Evolutionary conservation across 2,888 invertebrate genomes (phyloP), one percentile per base, ranked within the genome.

Genomic region (Tridacna gigas): DNA sequence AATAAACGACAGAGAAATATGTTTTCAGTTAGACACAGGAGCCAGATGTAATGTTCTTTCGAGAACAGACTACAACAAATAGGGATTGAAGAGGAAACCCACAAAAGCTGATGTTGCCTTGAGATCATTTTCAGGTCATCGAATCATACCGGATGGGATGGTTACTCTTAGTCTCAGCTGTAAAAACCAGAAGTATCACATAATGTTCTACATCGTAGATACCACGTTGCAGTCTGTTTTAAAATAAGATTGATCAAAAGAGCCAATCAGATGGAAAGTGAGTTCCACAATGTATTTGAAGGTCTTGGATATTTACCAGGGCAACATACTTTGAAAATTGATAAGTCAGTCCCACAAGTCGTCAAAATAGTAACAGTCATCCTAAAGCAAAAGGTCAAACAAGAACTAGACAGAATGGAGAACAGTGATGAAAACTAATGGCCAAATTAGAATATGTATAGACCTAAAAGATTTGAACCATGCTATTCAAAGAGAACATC

Each of bases 341-440:
- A 86, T 48, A 25, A 60, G 26, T 63, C 73, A 22, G 84, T 82
- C 12, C 28, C 37, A 65, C 89, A 85, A 65, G 84, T 84, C 11
- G 79, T 89, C 22, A 11, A 63, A 86, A 61, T 85, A 82, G 65
- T 74, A 86, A 56, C 89, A 85, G 66, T 20, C 83, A 63, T 79
- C 82, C 0, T 26, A 89, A 74, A 71, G 56, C 78, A 86, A 7
- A 84, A 81, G 61, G 67, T 90, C 0, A 81, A 83, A 51, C 73
- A 74, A 4, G 80, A 89, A 82, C 76, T 90, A 0, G 28, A 75
- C 11, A 47, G 67, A 48, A 80, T 88, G 82, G 88, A 81, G 67
- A n/a, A 63, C n/a, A n/a, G n/a, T n/a, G n/a, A n/a, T n/a, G n/a
- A 60, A 45, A 66, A 45, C 69, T 26, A 78, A 80, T 67, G 80